A percentile compares a stretch with the other conserved stretches of the same genome.
phyloP scores from a whole-genome alignment of 2,797 vertebrate genomes.

The Pitangus sulphuratus region DNA sequence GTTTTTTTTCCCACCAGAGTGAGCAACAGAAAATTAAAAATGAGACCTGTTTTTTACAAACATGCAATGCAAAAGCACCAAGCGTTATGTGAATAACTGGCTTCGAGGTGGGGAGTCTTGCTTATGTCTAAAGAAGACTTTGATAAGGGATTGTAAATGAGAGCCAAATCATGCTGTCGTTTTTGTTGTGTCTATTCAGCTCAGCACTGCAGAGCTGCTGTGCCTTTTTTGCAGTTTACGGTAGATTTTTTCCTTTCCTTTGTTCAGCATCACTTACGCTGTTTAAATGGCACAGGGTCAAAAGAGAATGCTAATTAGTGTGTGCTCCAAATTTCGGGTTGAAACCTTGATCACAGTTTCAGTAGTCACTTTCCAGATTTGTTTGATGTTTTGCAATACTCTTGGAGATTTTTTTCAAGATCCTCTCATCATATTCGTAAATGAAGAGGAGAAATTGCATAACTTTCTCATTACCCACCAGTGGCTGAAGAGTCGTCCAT shows the following conservation, averaged over 20 bases:
- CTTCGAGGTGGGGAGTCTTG: neutral
- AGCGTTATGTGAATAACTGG: neutral
- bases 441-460: neutral
- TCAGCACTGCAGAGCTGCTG: neutral
- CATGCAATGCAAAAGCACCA: neutral
- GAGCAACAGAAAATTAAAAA: constrained; percentile 32
- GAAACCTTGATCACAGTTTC: neutral
- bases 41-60: neutral
- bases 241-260: neutral
- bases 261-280: neutral
- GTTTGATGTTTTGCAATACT: neutral
- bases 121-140: neutral
- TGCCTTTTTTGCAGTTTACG: neutral
- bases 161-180: neutral
- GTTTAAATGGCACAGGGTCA: neutral
- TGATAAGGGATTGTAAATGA: neutral
- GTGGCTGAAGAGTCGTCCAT: constrained; percentile 82
- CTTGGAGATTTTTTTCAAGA: neutral
- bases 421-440: neutral
- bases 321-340: neutral
- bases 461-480: constrained; percentile 71
- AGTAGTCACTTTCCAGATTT: neutral
- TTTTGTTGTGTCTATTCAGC: neutral
- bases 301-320: neutral
- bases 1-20: neutral